phyloP scores from a whole-genome alignment of 2,888 invertebrate species.

The Epsilonema sp. region DNA sequence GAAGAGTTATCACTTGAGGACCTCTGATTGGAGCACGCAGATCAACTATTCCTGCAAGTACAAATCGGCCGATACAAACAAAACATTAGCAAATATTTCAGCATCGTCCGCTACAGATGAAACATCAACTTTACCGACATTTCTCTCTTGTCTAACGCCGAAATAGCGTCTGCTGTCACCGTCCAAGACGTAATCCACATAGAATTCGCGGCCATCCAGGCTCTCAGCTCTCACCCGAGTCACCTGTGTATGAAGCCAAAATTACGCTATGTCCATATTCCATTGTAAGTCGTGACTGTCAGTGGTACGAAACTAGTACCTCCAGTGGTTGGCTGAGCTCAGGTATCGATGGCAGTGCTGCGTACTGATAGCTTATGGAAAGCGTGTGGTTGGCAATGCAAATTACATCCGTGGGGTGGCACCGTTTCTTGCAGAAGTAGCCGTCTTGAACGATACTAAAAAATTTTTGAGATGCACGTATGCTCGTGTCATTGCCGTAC shows the following conservation, averaged over 20 bases:
- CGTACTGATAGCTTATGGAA: constrained; percentile 33
- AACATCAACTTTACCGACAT: constrained; percentile 23
- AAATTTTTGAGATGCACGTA: too few species aligned
- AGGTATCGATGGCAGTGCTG: constrained; percentile 28
- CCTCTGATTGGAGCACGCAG: constrained; percentile 14
- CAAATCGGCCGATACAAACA: too few species aligned
- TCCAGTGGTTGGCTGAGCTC: constrained; percentile 25
- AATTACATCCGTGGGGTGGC: constrained; percentile 21
- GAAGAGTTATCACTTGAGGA: constrained; percentile 10
- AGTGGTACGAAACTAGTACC: constrained; percentile 13
- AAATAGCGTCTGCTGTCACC: constrained; percentile 27
- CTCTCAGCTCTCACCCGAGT: constrained; percentile 7
- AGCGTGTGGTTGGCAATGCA: constrained; percentile 32
- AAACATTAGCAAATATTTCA: too few species aligned
- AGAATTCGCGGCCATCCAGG: constrained; percentile 14
- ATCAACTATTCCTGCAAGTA: constrained; percentile 20
- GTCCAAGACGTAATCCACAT: constrained; percentile 29
- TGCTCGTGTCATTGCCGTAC: too few species aligned
- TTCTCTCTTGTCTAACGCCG: constrained; percentile 26
- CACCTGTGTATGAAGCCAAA: too few species aligned
- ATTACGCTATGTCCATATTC: too few species aligned
- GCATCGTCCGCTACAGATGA: too few species aligned
- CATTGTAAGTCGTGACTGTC: too few species aligned
- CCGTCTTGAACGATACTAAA: constrained; percentile 21
- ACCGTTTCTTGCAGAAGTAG: constrained; percentile 24